Conservation (phyloP, 2,797 vertebrate species). For the Peromyscus eremicus region DNA sequence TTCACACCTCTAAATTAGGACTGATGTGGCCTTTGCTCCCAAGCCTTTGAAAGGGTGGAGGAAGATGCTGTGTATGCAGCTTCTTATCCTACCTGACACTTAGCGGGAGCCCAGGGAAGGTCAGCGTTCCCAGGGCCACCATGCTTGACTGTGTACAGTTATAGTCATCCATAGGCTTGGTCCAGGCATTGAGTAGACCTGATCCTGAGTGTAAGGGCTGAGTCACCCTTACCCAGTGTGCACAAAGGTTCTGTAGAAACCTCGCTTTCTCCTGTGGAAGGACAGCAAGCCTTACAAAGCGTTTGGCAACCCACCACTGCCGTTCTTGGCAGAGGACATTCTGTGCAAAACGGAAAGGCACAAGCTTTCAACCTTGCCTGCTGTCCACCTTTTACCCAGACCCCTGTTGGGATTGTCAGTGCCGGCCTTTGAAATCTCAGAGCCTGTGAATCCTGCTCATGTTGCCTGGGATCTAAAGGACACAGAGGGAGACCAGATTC, state of each 20-base stretch:
- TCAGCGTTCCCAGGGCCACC: not conserved
- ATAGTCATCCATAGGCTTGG: not conserved
- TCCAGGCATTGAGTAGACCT: no score
- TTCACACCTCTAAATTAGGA: not conserved
- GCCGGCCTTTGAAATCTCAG: slow-evolving; percentile 27
- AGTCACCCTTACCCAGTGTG: not conserved
- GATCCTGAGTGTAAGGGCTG: not conserved
- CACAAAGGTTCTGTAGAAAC: not conserved
- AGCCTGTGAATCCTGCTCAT: not conserved
- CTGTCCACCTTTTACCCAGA: not conserved
- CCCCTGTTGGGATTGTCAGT: not conserved
- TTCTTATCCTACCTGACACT: not conserved
- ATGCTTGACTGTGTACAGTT: not conserved
- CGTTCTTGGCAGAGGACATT: not conserved
- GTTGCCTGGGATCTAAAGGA: slow-evolving; percentile 18
- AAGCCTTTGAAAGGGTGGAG: not conserved
- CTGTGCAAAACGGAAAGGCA: slow-evolving; percentile 18
- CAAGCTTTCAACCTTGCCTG: not conserved
- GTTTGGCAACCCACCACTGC: not conserved
- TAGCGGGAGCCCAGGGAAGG: not conserved
- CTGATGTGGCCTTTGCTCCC: not conserved
- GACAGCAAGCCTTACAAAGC: not conserved
- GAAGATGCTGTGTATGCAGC: not conserved
- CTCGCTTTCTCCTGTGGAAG: not conserved
- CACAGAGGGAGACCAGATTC: not conserved